Conservation (phyloP, 2,797 vertebrate genomes). For the Parauchenoglanis ngamensis region DNA sequence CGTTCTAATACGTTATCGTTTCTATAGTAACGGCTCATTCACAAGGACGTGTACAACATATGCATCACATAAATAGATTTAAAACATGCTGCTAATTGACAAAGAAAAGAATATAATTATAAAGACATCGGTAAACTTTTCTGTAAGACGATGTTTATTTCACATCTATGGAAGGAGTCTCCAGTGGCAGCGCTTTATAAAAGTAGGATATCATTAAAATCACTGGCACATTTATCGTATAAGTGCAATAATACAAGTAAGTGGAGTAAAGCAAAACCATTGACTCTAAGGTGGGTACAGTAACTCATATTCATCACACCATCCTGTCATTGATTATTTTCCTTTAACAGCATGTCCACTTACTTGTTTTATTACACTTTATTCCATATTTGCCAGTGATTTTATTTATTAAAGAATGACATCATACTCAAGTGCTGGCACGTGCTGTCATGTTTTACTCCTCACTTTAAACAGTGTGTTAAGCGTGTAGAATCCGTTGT, state of each 20-base stretch:
- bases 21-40: background rate
- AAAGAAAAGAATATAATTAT: background rate
- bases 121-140: background rate
- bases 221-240: background rate
- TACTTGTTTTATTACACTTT: too few species aligned
- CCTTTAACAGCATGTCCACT: too few species aligned
- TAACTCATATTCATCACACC: background rate
- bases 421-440: background rate
- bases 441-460: background rate
- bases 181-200: background rate
- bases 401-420: too few species aligned
- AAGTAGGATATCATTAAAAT: background rate
- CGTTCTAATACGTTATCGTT: too few species aligned
- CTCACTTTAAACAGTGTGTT: background rate
- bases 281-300: background rate
- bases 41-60: too few species aligned
- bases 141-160: background rate
- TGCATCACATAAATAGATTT: background rate
- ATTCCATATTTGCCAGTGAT: too few species aligned
- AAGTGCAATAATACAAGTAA: background rate
- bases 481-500: background rate
- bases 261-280: background rate
- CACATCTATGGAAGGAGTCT: background rate
- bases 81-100: too few species aligned
- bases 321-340: too few species aligned